Evolutionary conservation across 37 sponge, comb jelly and placozoan genomes (phyloP), one percentile per base, ranked within the genome.

Genomic region (Petrosia ficiformis): DNA sequence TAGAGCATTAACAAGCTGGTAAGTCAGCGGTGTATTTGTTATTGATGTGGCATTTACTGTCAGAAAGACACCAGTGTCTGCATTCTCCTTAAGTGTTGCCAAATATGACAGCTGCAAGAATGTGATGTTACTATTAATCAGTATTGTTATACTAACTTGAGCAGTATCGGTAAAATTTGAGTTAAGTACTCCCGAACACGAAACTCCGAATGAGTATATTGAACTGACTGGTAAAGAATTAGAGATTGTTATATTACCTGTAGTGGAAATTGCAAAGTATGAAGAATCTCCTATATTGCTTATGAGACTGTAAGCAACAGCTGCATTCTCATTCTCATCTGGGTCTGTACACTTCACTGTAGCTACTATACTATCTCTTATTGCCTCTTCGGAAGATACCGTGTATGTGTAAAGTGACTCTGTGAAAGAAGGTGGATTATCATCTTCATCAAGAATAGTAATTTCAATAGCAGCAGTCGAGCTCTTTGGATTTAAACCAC

Each of bases 401-500:
- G 57, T 21, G 25, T 43, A 48, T 4, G 39, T 22, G 52, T 90
- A 85, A n/a, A 85, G 63, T 24, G 14, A 0, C 43, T 69, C 33
- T 4, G 59, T 48, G 56, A 91, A 81, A 39, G 33, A 21, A 0
- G 91, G 86, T 3, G 69, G 42, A 61, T 64, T 71, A 43, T 89
- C 90, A 70, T 89, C 86, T 24, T 65, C 32, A 68, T 89, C 79
- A 5, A 44, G 3, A 16, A 89, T 36, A 4, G 75, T 67, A 37
- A 89, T 76, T 3, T 57, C 64, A 30, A 80, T 33, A 2, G 44
- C 10, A 1, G 72, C 42, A 2, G 48, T 4, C 30, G 42, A 25
- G 0, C n/a, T 37, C 34, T 3, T 28, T 1, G 81, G 57, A 24
- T 77, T 68, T 0, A 33, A 8, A 21, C 78, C 78, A 10, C 80